Conservation (phyloP, 2,888 invertebrate species). For the Tryphoninae sp. region DNA sequence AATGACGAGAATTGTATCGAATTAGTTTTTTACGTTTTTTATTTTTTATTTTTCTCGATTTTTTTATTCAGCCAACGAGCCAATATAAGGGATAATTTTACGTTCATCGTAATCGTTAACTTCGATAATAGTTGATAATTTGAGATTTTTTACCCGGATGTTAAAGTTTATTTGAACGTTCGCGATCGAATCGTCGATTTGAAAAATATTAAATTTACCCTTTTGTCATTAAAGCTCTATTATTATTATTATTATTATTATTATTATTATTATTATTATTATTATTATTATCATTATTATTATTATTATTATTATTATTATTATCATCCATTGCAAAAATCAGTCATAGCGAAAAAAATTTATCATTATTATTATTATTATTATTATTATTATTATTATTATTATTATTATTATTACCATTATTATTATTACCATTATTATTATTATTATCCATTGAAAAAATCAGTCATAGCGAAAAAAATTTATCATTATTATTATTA, state of each 20-base stretch:
- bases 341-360: too few relatives aligned
- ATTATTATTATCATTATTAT: conserved; percentile 51
- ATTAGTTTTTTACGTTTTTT: conserved; percentile 52
- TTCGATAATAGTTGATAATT: conserved; percentile 32
- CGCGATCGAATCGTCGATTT: conserved; percentile 11
- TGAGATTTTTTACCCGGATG: conserved; percentile 30
- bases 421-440: too few relatives aligned
- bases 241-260: conserved; percentile 55
- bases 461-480: too few relatives aligned
- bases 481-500: conserved; percentile 18
- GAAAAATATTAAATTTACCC: conserved; percentile 24
- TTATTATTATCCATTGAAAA: too few relatives aligned
- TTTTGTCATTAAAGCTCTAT: conserved; percentile 33
- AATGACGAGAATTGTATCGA: conserved; percentile 53
- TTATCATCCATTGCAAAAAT: too few relatives aligned
- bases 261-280: conserved; percentile 53
- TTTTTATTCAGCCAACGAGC: conserved; percentile 35
- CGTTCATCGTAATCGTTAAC: conserved; percentile 36
- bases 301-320: conserved; percentile 54
- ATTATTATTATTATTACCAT: conserved; percentile 58
- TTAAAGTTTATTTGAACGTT: conserved; percentile 21
- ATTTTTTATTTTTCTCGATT: conserved; percentile 55
- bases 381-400: conserved; percentile 53
- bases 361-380: conserved; percentile 30
- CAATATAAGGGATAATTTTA: conserved; percentile 29